These are phyloP conservation scores for Panagrolaimus sp. DNA, from an alignment of 1,140 invertebrate genomes.

Conservation along the genomic window DNA sequence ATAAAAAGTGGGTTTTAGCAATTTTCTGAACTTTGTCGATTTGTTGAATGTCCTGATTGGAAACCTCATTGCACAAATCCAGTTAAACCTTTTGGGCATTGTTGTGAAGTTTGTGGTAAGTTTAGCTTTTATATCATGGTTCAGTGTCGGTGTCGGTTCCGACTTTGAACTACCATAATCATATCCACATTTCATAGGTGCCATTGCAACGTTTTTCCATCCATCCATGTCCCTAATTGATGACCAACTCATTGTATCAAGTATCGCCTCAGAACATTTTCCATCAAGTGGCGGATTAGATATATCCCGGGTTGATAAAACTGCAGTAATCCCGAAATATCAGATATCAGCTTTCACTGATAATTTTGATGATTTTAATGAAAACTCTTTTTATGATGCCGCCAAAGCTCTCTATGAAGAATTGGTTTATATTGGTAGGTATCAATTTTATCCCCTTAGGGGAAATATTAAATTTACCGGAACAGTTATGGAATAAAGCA, in stretches of 20 bases:
- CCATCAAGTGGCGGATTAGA: not conserved
- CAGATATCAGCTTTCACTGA: not conserved
- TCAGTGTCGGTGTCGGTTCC: too few species aligned
- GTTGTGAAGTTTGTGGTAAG: not conserved
- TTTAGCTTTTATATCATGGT: too few species aligned
- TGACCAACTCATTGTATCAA: not conserved
- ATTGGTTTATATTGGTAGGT: not conserved
- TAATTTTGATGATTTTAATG: not conserved
- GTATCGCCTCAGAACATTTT: not conserved
- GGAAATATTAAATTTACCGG: too few species aligned
- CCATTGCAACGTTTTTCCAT: not conserved
- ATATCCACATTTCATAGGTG: too few species aligned
- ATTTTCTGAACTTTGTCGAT: conserved; percentile 1
- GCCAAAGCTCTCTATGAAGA: not conserved
- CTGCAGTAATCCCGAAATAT: not conserved
- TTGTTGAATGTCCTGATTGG: not conserved
- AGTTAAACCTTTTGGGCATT: not conserved
- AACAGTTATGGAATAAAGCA: too few species aligned
- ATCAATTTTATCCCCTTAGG: not conserved
- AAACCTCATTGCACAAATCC: not conserved
- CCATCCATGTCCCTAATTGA: not conserved
- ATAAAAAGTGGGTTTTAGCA: not conserved
- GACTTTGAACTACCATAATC: too few species aligned
- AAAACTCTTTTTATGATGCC: not conserved
- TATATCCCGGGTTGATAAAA: conserved; percentile 2